These are phyloP conservation scores for Marisa cornuarietis DNA, from an alignment of 1,140 invertebrate genomes.

Conservation along the genomic window DNA sequence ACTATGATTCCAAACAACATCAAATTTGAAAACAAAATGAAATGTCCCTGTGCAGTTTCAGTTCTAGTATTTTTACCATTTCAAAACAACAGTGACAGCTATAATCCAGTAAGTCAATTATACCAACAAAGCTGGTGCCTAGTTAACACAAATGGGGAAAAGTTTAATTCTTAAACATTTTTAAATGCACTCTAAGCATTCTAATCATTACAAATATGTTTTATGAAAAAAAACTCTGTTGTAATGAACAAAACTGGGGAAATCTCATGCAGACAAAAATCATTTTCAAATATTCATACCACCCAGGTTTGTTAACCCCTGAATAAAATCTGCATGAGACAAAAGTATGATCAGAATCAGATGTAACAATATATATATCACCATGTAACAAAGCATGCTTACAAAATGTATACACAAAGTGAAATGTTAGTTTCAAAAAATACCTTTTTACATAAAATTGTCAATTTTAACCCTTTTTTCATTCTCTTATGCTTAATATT, in stretches of 20 bases:
- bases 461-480: not conserved
- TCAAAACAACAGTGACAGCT: no score
- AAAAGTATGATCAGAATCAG: not conserved
- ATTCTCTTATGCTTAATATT: not conserved
- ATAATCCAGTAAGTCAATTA: not conserved
- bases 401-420: not conserved
- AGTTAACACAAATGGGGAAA: not conserved
- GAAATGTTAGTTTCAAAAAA: not conserved
- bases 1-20: no score
- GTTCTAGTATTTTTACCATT: no score
- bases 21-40: no score
- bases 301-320: not conserved
- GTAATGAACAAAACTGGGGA: not conserved
- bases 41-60: no score
- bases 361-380: no score
- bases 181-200: not conserved
- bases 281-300: slow-evolving; percentile 4
- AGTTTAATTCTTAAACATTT: not conserved
- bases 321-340: slow-evolving; percentile 7
- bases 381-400: not conserved
- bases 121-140: not conserved
- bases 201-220: not conserved
- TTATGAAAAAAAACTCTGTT: not conserved
- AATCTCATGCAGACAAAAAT: not conserved
- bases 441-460: not conserved